Evolutionary conservation across 1,140 invertebrate species (phyloP).

Genomic region (Bombus vancouverensis): DNA sequence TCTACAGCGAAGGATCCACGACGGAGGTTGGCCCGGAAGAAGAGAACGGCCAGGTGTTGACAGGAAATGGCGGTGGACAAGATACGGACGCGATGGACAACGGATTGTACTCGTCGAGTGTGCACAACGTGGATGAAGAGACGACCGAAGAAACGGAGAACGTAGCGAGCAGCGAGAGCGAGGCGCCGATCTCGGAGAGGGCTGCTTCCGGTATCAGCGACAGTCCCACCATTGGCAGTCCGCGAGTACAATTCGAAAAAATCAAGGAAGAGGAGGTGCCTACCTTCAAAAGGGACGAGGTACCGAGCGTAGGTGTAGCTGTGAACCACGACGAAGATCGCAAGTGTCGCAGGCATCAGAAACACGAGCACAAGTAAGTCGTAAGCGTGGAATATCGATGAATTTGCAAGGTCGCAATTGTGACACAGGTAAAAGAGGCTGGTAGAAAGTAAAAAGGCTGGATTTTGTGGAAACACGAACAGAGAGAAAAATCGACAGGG

Average conservation of each 20-base stretch:
- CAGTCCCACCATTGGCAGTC: constrained; percentile 73
- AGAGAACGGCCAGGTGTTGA: constrained; percentile 62
- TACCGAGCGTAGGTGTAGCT: too few species aligned
- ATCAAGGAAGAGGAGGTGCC: constrained; percentile 74
- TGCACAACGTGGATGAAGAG: constrained; percentile 66
- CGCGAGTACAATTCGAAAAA: constrained; percentile 81
- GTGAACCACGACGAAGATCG: constrained; percentile 70
- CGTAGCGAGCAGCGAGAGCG: constrained; percentile 74
- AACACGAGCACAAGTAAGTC: constrained; percentile 82
- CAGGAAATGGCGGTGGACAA: constrained; percentile 54
- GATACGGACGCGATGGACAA: constrained; percentile 70
- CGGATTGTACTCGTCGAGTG: constrained; percentile 52
- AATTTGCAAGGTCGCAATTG: too few species aligned
- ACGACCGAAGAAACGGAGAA: constrained; percentile 54
- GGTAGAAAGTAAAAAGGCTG: too few species aligned
- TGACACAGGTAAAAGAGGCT: too few species aligned
- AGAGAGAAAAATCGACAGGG: too few species aligned
- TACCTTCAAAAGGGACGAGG: constrained; percentile 2
- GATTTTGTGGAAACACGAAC: too few species aligned
- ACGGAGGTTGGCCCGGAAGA: constrained; percentile 74
- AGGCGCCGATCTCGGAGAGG: constrained; percentile 81
- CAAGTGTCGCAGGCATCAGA: constrained; percentile 76
- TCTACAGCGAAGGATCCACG: constrained; percentile 77
- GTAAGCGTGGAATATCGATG: background rate
- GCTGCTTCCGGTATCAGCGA: constrained; percentile 77